Conservation (phyloP, 2,797 vertebrate genomes). For the Diplodus sargus region DNA sequence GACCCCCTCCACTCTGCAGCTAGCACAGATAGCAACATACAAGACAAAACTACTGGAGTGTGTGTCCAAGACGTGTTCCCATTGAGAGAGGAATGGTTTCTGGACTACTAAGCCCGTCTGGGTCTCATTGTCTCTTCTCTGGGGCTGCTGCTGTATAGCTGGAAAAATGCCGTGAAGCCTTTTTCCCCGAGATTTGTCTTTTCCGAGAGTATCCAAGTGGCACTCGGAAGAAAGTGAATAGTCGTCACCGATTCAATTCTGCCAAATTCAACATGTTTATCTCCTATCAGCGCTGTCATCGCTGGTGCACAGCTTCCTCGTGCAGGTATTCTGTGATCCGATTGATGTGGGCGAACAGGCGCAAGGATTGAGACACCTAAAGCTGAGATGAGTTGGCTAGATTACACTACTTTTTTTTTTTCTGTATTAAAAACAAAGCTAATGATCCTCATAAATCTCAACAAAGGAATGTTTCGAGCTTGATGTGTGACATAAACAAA, state of each 20-base stretch:
- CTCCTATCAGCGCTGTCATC: constrained; percentile 76
- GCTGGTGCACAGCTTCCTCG: constrained; percentile 62
- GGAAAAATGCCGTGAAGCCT: constrained; percentile 64
- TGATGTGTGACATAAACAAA: constrained; percentile 79
- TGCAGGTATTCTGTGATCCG: constrained; percentile 74
- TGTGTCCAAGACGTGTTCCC: constrained; percentile 80
- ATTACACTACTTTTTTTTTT: constrained; percentile 55
- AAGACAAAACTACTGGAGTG: constrained; percentile 83
- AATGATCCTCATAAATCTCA: constrained; percentile 80
- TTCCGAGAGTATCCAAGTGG: constrained; percentile 54
- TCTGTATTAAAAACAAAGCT: constrained; percentile 76
- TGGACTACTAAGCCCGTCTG: constrained; percentile 77
- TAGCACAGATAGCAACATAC: constrained; percentile 78
- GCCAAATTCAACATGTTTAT: constrained; percentile 63
- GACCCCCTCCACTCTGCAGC: constrained; percentile 75
- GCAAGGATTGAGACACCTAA: constrained; percentile 71
- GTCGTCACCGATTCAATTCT: constrained; percentile 54
- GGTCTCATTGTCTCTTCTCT: constrained; percentile 75
- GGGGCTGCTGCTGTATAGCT: constrained; percentile 63
- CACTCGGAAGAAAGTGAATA: constrained; percentile 64
- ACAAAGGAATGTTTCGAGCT: constrained; percentile 72
- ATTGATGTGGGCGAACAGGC: constrained; percentile 69
- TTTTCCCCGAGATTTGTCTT: constrained; percentile 40
- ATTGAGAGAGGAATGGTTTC: constrained; percentile 75
- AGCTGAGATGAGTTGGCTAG: constrained; percentile 69